These are phyloP conservation scores for Oikopleura vanhoeffeni DNA, from an alignment of 23 tunicate species.

Conservation along the genomic window DNA sequence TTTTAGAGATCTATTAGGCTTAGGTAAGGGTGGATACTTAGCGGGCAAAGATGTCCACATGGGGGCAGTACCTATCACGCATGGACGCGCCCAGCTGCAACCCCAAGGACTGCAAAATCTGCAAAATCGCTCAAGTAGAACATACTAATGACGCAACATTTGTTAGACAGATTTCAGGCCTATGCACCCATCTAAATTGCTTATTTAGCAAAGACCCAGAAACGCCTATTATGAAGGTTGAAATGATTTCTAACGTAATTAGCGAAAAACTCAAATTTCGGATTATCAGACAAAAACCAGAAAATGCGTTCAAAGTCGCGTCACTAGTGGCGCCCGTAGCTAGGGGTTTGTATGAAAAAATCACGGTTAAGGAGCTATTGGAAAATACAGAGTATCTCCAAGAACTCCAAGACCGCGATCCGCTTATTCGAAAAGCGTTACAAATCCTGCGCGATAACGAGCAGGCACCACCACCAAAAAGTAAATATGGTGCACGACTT, in stretches of 20 bases:
- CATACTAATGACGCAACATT: no score
- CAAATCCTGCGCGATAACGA: not conserved
- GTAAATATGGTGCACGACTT: not conserved
- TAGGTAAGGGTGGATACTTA: not conserved
- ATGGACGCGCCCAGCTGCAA: no score
- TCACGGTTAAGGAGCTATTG: no score
- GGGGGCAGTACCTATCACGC: not conserved
- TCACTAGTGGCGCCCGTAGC: no score
- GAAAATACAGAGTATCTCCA: not conserved
- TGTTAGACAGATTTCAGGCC: no score
- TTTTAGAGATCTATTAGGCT: not conserved
- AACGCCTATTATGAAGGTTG: not conserved
- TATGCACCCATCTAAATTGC: no score
- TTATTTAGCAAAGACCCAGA: not conserved
- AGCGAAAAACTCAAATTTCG: no score
- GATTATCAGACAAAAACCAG: no score
- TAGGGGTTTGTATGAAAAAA: no score
- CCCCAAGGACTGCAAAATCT: no score
- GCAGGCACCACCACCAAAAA: not conserved
- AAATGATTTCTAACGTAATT: not conserved
- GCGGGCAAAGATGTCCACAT: not conserved
- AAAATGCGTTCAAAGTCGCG: no score
- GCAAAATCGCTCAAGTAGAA: no score
- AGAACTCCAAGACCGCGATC: not conserved
- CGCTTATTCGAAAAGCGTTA: not conserved